Evolutionary conservation across 2,888 invertebrate genomes (phyloP).

Genomic region (Eristalis pertinax): DNA sequence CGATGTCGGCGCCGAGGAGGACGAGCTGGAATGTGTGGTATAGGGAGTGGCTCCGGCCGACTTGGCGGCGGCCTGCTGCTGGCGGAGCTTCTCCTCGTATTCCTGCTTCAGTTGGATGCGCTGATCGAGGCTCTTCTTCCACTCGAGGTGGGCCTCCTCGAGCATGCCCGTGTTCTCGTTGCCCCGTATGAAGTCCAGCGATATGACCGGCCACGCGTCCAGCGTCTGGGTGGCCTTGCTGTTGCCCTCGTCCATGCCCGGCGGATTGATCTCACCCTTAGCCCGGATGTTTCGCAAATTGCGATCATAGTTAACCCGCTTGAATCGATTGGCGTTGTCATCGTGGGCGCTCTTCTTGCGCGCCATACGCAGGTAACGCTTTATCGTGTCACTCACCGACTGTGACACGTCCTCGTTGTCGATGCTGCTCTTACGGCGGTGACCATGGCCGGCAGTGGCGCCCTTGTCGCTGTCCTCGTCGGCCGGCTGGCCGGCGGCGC

Average conservation of each 20-base stretch:
- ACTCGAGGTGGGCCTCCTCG: slow-evolving; percentile 76
- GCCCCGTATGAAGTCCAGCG: slow-evolving; percentile 82
- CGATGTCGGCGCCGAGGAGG: slow-evolving; percentile 76
- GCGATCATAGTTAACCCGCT: slow-evolving; percentile 93
- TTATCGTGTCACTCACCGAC: slow-evolving; percentile 93
- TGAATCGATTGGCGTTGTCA: slow-evolving; percentile 90
- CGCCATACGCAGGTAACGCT: slow-evolving; percentile 92
- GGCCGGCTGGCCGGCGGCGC: slow-evolving; percentile 42
- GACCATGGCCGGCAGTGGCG: slow-evolving; percentile 70
- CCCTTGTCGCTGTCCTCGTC: slow-evolving; percentile 78
- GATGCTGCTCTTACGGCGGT: slow-evolving; percentile 88
- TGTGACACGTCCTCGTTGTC: slow-evolving; percentile 93
- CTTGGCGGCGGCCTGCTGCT: slow-evolving; percentile 26
- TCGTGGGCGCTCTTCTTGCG: slow-evolving; percentile 91
- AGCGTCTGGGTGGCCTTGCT: slow-evolving; percentile 90
- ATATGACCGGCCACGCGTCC: slow-evolving; percentile 87
- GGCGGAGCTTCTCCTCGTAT: slow-evolving; percentile 74
- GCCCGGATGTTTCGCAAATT: slow-evolving; percentile 92
- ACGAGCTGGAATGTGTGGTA: slow-evolving; percentile 71
- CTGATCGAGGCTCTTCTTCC: slow-evolving; percentile 76
- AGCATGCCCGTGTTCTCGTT: slow-evolving; percentile 75
- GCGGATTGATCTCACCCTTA: slow-evolving; percentile 88
- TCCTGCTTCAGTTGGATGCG: slow-evolving; percentile 75
- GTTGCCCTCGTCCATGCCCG: slow-evolving; percentile 89
- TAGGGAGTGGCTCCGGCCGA: slow-evolving; percentile 45